phyloP scores from a whole-genome alignment of 2,888 invertebrate species.

The Papilio gigon region DNA sequence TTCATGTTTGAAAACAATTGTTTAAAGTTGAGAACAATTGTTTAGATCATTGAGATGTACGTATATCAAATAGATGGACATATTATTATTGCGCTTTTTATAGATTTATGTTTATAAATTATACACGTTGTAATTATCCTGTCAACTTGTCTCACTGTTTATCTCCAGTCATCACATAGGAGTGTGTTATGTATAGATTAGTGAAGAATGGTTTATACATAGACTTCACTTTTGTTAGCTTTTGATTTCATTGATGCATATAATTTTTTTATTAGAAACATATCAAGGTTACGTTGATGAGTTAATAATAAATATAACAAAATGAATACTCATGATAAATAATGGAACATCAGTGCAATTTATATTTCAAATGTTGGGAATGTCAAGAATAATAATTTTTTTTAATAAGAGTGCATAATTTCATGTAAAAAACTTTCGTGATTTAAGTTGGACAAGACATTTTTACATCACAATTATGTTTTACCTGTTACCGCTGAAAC shows the following conservation, averaged over 20 bases:
- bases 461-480: too few species aligned
- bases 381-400: too few species aligned
- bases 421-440: too few species aligned
- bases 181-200: neutral
- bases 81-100: slow-evolving; percentile 34
- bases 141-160: slow-evolving; percentile 13
- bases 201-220: slow-evolving; percentile 1
- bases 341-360: too few species aligned
- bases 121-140: neutral
- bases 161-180: neutral
- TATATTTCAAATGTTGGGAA: too few species aligned
- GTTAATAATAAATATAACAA: neutral
- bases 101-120: slow-evolving; percentile 37
- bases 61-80: slow-evolving; percentile 33
- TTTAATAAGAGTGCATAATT: too few species aligned
- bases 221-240: neutral
- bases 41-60: slow-evolving; percentile 50
- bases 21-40: slow-evolving; percentile 63
- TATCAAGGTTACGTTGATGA: neutral
- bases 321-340: neutral
- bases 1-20: slow-evolving; percentile 73
- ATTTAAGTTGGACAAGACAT: too few species aligned
- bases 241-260: neutral
- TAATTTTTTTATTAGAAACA: neutral
- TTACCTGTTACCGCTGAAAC: too few species aligned